Percentiles rank a stretch among this genome's conserved stretches.
These are phyloP conservation scores for Cladorhizidae sp. DNA, from an alignment of 37 sponge, comb jelly and placozoan species.

Conservation along the genomic window DNA sequence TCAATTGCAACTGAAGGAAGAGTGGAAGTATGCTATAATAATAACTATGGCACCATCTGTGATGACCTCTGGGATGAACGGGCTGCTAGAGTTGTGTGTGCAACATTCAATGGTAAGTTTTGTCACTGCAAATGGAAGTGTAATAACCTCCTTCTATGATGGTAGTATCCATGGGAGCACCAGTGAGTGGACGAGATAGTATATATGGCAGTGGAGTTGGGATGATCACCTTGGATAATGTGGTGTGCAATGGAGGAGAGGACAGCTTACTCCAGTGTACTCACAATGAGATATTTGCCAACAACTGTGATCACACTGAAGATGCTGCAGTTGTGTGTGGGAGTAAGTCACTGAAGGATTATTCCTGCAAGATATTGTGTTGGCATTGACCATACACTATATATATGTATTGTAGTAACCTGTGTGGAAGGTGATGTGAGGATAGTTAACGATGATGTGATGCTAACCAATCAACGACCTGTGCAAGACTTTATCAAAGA, in stretches of 20 bases:
- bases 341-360: slow-evolving; percentile 6
- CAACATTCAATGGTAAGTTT: slow-evolving; percentile 1
- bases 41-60: slow-evolving; percentile 33
- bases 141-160: no score
- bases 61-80: slow-evolving; percentile 35
- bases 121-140: neutral
- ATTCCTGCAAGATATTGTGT: neutral
- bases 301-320: slow-evolving; percentile 46
- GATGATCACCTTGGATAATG: slow-evolving; percentile 32
- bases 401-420: slow-evolving; percentile 9
- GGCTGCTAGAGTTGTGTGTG: slow-evolving; percentile 28
- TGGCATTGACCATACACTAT: neutral
- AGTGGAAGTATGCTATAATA: slow-evolving; percentile 31
- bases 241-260: slow-evolving; percentile 34
- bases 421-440: slow-evolving; percentile 40
- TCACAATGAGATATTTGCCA: neutral
- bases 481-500: slow-evolving; percentile 28
- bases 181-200: slow-evolving; percentile 18
- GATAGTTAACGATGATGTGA: neutral
- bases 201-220: slow-evolving; percentile 20
- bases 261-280: slow-evolving; percentile 18
- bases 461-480: no score
- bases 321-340: slow-evolving; percentile 45
- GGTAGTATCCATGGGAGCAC: neutral
- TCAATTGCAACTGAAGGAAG: slow-evolving; percentile 12